Conservation (phyloP, 2,888 invertebrate species). For the Parthenolecanium corni region DNA sequence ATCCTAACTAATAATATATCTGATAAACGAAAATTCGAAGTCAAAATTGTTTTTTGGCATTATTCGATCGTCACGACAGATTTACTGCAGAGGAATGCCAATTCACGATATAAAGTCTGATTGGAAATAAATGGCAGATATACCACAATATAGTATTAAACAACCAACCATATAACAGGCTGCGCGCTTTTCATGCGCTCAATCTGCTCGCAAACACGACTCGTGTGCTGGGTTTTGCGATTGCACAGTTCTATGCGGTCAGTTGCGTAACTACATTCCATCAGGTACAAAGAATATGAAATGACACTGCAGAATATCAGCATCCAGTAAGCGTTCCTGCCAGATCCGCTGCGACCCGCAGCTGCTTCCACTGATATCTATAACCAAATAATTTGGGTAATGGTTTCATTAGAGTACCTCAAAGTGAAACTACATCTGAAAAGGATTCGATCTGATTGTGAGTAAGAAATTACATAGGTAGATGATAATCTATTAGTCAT, state of each 20-base stretch:
- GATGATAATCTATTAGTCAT: no score
- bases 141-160: no score
- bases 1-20: no score
- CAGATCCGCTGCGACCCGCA: neutral
- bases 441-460: neutral
- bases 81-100: no score
- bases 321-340: constrained; percentile 21
- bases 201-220: constrained; percentile 12
- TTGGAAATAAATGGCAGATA: no score
- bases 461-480: no score
- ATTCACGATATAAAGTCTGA: no score
- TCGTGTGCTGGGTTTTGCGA: constrained; percentile 5
- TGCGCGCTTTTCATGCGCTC: constrained; percentile 20
- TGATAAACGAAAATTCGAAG: no score
- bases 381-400: neutral
- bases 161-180: constrained; percentile 21
- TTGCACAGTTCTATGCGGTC: constrained; percentile 22
- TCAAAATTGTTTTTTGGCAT: no score
- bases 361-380: constrained; percentile 4
- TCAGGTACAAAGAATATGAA: constrained; percentile 21
- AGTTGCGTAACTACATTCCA: constrained; percentile 26
- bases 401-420: neutral
- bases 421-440: neutral
- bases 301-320: constrained; percentile 17
- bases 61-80: no score